These are phyloP conservation scores for Whitmania pigra DNA, from an alignment of 1,140 invertebrate species.

Conservation along the genomic window DNA sequence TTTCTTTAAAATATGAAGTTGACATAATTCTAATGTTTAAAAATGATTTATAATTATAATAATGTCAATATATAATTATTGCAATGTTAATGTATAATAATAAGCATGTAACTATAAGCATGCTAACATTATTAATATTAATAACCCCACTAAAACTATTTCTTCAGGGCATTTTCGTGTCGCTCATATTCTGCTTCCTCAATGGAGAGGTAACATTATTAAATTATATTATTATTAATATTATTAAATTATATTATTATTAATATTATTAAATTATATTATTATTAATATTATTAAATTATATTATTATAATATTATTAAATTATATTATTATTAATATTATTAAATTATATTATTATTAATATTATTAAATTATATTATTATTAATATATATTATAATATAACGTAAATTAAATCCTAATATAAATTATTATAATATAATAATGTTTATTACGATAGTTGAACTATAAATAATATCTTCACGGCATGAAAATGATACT, in stretches of 20 bases:
- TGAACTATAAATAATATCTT: no score
- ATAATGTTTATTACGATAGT: no score
- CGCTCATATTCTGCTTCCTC: conserved; percentile 83
- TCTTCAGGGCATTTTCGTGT: conserved; percentile 74
- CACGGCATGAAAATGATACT: no score
- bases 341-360: no score
- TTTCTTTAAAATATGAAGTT: neutral
- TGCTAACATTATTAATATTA: neutral
- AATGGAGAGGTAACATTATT: conserved; percentile 67
- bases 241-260: neutral
- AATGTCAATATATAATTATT: neutral
- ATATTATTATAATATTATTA: no score
- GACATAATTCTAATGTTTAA: neutral
- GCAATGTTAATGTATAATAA: neutral
- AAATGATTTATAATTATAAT: neutral
- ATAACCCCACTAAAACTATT: conserved; percentile 22
- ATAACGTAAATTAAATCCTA: no score
- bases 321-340: no score
- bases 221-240: neutral
- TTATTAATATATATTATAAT: no score
- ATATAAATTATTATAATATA: no score
- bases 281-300: no score
- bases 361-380: no score
- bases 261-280: no score
- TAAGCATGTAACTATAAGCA: neutral